These are phyloP conservation scores for Campylomormyrus numenius DNA, from an alignment of 2,113 vertebrate genomes.

Conservation along the genomic window DNA sequence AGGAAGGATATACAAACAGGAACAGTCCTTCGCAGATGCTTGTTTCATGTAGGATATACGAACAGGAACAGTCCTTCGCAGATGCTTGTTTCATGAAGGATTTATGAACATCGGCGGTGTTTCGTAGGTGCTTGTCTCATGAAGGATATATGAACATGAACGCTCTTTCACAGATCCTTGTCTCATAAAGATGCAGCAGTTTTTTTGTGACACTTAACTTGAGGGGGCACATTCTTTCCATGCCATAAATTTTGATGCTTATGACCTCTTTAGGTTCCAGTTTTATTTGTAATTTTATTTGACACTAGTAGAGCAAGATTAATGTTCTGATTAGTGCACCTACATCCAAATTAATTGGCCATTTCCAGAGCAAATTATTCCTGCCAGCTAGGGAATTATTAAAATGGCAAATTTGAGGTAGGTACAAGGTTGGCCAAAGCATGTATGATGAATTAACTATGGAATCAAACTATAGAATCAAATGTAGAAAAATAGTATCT, in stretches of 20 bases:
- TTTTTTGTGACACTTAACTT: background rate
- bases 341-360: background rate
- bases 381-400: background rate
- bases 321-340: background rate
- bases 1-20: too few relatives aligned
- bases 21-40: too few relatives aligned
- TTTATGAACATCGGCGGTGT: too few relatives aligned
- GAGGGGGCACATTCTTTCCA: background rate
- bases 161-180: background rate
- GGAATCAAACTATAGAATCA: background rate
- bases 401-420: background rate
- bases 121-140: too few relatives aligned
- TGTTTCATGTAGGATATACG: background rate
- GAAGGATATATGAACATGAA: background rate
- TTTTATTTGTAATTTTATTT: background rate
- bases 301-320: background rate
- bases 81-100: too few relatives aligned
- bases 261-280: constrained; percentile 6
- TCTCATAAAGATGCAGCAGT: background rate
- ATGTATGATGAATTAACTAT: background rate
- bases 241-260: background rate
- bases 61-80: background rate
- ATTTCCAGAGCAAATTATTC: background rate
- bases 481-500: background rate
- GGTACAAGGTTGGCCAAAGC: background rate